Percentiles rank a stretch among this genome's conserved stretches.
Conservation (phyloP, 2,113 vertebrate genomes). For the Ranitomeya imitator region DNA sequence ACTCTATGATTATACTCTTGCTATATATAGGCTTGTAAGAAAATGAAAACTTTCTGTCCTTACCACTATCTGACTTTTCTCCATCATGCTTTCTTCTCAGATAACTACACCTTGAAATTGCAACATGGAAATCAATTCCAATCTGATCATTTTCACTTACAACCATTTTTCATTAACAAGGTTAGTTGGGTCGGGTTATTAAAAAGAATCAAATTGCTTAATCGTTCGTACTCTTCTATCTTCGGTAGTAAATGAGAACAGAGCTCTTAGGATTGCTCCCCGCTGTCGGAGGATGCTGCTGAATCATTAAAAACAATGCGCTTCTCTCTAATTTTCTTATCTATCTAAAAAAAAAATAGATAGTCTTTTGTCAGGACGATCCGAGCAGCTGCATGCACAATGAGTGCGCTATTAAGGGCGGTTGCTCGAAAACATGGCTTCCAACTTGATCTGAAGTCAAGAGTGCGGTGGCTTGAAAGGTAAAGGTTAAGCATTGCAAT, state of each 20-base stretch:
- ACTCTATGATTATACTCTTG: not conserved
- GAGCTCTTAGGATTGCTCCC: constrained; percentile 31
- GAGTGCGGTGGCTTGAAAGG: not conserved
- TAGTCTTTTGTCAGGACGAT: constrained; percentile 14
- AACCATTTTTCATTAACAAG: constrained; percentile 47
- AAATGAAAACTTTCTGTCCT: not conserved
- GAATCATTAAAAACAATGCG: constrained; percentile 21
- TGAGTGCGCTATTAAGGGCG: constrained; percentile 7
- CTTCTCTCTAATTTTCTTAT: constrained; percentile 31
- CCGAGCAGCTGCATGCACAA: constrained; percentile 5
- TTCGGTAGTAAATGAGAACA: constrained; percentile 33
- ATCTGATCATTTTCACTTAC: constrained; percentile 35
- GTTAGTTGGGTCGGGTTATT: constrained; percentile 36
- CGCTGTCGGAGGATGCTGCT: constrained; percentile 17
- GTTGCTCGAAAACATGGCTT: not conserved
- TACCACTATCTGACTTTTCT: not conserved
- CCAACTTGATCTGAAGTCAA: not conserved
- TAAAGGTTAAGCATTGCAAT: constrained; percentile 50
- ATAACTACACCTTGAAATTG: not conserved
- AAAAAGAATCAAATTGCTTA: constrained; percentile 48
- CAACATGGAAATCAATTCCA: constrained; percentile 26
- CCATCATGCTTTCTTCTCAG: not conserved
- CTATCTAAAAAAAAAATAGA: constrained; percentile 11
- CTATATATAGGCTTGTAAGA: not conserved
- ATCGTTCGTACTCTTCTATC: constrained; percentile 28